A percentile compares a stretch with the other conserved stretches of the same genome.
Conservation (phyloP, 2,113 vertebrate genomes). For the Cephalopterus ornatus region DNA sequence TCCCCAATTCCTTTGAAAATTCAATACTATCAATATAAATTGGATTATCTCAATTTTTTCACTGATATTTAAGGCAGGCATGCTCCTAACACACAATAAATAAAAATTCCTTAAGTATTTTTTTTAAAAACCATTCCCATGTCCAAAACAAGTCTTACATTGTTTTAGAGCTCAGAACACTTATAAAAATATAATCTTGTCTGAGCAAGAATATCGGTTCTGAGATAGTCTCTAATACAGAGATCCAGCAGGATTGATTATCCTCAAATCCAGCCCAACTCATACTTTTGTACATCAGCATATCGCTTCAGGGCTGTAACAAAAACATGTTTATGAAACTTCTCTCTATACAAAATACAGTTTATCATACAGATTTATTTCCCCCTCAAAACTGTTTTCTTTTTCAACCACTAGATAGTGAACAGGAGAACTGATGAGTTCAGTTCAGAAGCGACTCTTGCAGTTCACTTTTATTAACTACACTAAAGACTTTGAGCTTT, state of each 20-base stretch:
- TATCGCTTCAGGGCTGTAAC: background rate
- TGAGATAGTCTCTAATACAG: background rate
- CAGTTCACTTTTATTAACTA: background rate
- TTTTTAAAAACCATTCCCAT: fast-evolving
- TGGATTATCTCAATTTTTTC: background rate
- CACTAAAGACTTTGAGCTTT: background rate
- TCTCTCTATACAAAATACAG: fast-evolving
- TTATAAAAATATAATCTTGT: background rate
- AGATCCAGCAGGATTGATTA: background rate
- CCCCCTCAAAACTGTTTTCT: background rate
- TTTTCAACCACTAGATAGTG: background rate
- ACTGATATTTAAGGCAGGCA: background rate
- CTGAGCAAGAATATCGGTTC: background rate
- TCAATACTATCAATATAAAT: background rate
- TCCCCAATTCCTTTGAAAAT: background rate
- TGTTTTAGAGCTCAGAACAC: background rate
- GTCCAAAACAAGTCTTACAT: background rate
- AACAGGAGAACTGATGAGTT: background rate
- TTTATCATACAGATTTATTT: background rate
- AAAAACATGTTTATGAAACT: background rate
- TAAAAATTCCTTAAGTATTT: background rate
- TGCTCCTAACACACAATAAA: background rate
- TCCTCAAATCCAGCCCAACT: background rate
- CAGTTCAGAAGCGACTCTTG: background rate
- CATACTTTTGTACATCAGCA: background rate